These are phyloP conservation scores for Schlechtendalia chinensis DNA, from an alignment of 1,140 invertebrate species.

Conservation along the genomic window DNA sequence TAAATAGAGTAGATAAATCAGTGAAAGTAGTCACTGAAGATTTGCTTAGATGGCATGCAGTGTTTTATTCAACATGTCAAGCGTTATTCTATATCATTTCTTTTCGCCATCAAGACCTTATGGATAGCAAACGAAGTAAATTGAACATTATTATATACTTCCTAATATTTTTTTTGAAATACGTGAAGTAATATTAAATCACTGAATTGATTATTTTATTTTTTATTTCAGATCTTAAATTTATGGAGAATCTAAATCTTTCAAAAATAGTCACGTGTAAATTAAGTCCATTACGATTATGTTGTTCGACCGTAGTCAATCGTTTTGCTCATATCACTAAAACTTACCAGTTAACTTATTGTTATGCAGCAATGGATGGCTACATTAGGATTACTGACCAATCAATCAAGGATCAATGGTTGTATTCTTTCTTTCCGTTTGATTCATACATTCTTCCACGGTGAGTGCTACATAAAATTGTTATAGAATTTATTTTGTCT, in stretches of 20 bases:
- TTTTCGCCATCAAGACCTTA: constrained; percentile 81
- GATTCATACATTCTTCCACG: constrained; percentile 72
- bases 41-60: constrained; percentile 67
- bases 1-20: constrained; percentile 62
- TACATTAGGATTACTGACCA: constrained; percentile 10
- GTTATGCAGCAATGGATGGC: constrained; percentile 81
- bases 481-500: neutral
- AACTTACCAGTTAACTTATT: constrained; percentile 86
- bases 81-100: constrained; percentile 86
- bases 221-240: constrained; percentile 68
- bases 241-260: constrained; percentile 77
- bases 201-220: neutral
- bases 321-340: constrained; percentile 82
- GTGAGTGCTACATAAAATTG: constrained; percentile 56
- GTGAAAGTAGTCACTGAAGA: constrained; percentile 59
- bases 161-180: too few relatives aligned
- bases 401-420: constrained; percentile 55
- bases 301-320: constrained; percentile 72
- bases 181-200: neutral
- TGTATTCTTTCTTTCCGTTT: constrained; percentile 78
- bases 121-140: constrained; percentile 72
- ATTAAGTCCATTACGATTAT: constrained; percentile 82
- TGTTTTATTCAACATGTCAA: constrained; percentile 89
- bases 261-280: constrained; percentile 77
- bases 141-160: neutral